These are phyloP conservation scores for Proisotoma minuta DNA, from an alignment of 2,888 invertebrate genomes.

Conservation along the genomic window DNA sequence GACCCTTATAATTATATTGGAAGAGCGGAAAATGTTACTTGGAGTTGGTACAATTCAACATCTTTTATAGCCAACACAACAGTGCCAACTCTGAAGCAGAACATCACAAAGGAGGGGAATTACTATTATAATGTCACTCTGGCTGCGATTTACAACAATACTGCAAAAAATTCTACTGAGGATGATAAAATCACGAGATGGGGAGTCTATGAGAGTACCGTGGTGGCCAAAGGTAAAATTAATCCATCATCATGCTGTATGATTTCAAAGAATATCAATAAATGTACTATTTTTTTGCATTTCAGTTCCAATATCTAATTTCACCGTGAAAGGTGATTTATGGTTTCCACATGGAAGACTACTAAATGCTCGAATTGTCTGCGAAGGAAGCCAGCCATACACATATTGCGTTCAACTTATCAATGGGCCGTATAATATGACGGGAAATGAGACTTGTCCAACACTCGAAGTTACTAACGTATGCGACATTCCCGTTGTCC, in stretches of 20 bases:
- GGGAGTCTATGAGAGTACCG: slow-evolving; percentile 65
- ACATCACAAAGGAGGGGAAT: slow-evolving; percentile 35
- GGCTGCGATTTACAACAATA: slow-evolving; percentile 29
- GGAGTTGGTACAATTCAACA: slow-evolving; percentile 36
- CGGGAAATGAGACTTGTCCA: slow-evolving; percentile 48
- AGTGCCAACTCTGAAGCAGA: slow-evolving; percentile 26
- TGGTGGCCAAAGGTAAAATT: slow-evolving; percentile 64
- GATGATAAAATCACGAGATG: too few relatives aligned
- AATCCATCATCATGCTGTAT: neutral
- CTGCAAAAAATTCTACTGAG: slow-evolving; percentile 10
- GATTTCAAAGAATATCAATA: slow-evolving; percentile 1
- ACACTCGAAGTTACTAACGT: slow-evolving; percentile 44
- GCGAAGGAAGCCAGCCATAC: slow-evolving; percentile 70
- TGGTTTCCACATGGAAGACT: slow-evolving; percentile 80
- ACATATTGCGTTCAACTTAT: slow-evolving; percentile 65
- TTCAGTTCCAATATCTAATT: slow-evolving; percentile 66
- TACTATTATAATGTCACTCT: slow-evolving; percentile 33
- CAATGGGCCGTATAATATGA: slow-evolving; percentile 55
- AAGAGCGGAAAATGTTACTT: slow-evolving; percentile 29
- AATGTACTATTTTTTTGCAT: slow-evolving; percentile 33
- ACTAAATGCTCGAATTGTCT: slow-evolving; percentile 62
- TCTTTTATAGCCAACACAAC: slow-evolving; percentile 35
- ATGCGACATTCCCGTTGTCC: slow-evolving; percentile 62
- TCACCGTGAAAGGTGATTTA: slow-evolving; percentile 68
- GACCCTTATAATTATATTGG: slow-evolving; percentile 26